Evolutionary conservation across 2,113 vertebrate genomes (phyloP), one percentile per base, ranked within the genome.

Genomic region (Bostrychus sinensis): DNA sequence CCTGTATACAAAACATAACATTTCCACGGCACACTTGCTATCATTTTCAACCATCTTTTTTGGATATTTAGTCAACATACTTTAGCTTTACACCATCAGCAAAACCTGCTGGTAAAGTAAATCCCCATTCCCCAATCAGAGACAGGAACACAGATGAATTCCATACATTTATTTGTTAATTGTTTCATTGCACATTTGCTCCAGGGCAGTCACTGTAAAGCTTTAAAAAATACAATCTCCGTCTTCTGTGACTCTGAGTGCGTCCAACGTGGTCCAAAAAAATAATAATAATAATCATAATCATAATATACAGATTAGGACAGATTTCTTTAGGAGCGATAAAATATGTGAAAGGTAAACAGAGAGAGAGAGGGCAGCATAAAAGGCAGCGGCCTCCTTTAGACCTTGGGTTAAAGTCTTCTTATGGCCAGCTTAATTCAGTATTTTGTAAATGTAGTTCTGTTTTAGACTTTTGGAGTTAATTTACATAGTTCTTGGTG

Each of bases 161-260:
- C 82, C 85, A 61, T 86, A 89, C 82, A 90, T 92, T 92, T 91
- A 90, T 80, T 91, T 81, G 77, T 87, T 85, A 81, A 63, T 73
- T 80, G 68, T 57, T 86, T 88, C 68, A 84, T 86, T 82, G 70
- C 79, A 86, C 85, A 84, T 73, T 83, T 84, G 66, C 77, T 79
- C 62, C 74, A 77, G 83, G 88, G 87, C 78, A 81, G 71, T 85
- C 72, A 84, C 80, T 89, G 86, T 90, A 90, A 91, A 90, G 86
- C 86, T 91, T 89, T 85, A 82, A 84, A 90, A 91, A 89, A 90
- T 89, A 90, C 88, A 89, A 88, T 90, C 87, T 90, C 79, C 86
- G 82, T 87, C 70, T 83, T 89, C 70, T 84, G 72, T 85, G 80
- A 86, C 75, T 84, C 66, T 78, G 73, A 80, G 64, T 80, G 77